phyloP scores from a whole-genome alignment of 2,797 vertebrate species.

The Poecilia wingei region DNA sequence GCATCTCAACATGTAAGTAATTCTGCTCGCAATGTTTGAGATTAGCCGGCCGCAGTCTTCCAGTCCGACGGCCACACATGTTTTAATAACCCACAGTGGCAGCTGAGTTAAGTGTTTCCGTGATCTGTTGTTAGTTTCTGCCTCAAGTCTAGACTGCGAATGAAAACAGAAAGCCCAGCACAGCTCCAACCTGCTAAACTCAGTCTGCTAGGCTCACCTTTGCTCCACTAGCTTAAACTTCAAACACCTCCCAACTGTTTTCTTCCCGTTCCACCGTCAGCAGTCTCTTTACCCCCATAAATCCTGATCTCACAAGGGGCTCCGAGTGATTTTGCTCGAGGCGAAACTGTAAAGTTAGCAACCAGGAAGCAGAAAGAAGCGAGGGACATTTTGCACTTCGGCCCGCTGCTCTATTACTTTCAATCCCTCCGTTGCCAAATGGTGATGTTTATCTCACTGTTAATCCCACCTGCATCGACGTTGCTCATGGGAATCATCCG shows the following conservation, averaged over 20 bases:
- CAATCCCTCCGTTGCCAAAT: constrained; percentile 16
- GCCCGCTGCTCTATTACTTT: constrained; percentile 16
- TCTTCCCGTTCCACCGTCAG: constrained; percentile 19
- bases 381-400: constrained; percentile 36
- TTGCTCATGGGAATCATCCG: constrained; percentile 50
- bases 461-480: constrained; percentile 52
- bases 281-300: constrained; percentile 45
- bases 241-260: constrained; percentile 44
- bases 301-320: constrained; percentile 57
- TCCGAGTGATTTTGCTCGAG: constrained; percentile 47
- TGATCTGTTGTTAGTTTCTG: constrained; percentile 27
- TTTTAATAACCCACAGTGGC: constrained; percentile 15
- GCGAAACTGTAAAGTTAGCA: constrained; percentile 47
- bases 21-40: constrained; percentile 14
- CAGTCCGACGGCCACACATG: constrained; percentile 1
- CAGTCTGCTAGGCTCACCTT: constrained; percentile 49
- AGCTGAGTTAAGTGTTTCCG: constrained; percentile 19
- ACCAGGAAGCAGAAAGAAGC: constrained; percentile 40
- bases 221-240: constrained; percentile 52
- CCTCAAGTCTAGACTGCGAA: constrained; percentile 35
- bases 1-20: constrained; percentile 47
- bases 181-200: constrained; percentile 16
- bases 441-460: constrained; percentile 52
- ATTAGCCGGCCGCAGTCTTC: constrained; percentile 12
- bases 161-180: constrained; percentile 23